Evolutionary conservation across 1,140 invertebrate genomes (phyloP).

Genomic region (Ptiloglossa arizonensis): DNA sequence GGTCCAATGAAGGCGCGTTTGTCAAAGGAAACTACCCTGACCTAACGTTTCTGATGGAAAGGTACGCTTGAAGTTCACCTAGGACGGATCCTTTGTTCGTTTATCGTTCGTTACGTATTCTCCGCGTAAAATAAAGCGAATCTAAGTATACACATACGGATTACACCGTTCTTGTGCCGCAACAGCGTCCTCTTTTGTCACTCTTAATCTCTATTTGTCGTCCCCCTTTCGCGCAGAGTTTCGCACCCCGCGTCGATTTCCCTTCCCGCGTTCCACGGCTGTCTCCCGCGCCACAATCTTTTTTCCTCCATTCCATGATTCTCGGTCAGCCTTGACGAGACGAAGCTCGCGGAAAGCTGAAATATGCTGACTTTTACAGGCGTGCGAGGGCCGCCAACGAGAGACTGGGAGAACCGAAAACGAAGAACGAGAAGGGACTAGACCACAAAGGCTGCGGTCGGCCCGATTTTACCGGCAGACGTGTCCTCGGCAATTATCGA

Average conservation of each 20-base stretch:
- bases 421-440: slow-evolving; percentile 68
- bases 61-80: slow-evolving; percentile 23
- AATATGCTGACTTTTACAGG: slow-evolving; percentile 82
- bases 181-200: slow-evolving; percentile 16
- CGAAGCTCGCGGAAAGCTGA: slow-evolving; percentile 62
- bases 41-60: slow-evolving; percentile 49
- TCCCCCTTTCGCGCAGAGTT: slow-evolving; percentile 16
- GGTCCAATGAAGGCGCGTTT: slow-evolving; percentile 71
- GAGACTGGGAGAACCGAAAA: slow-evolving; percentile 38
- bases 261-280: slow-evolving; percentile 39
- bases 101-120: background rate
- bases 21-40: slow-evolving; percentile 64
- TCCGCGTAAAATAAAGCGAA: too few relatives aligned
- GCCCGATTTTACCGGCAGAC: slow-evolving; percentile 80
- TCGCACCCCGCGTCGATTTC: slow-evolving; percentile 48
- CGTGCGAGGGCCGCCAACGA: slow-evolving; percentile 59
- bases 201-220: slow-evolving; percentile 6
- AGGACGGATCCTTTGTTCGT: slow-evolving; percentile 4
- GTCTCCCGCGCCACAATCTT: slow-evolving; percentile 12
- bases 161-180: too few relatives aligned
- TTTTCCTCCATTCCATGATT: slow-evolving; percentile 32
- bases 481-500: slow-evolving; percentile 80
- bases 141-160: too few relatives aligned
- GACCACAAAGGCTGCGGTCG: slow-evolving; percentile 80
- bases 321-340: slow-evolving; percentile 37